These are phyloP conservation scores for Drosophila paulistorum DNA, from an alignment of 1,140 invertebrate species.

Conservation along the genomic window DNA sequence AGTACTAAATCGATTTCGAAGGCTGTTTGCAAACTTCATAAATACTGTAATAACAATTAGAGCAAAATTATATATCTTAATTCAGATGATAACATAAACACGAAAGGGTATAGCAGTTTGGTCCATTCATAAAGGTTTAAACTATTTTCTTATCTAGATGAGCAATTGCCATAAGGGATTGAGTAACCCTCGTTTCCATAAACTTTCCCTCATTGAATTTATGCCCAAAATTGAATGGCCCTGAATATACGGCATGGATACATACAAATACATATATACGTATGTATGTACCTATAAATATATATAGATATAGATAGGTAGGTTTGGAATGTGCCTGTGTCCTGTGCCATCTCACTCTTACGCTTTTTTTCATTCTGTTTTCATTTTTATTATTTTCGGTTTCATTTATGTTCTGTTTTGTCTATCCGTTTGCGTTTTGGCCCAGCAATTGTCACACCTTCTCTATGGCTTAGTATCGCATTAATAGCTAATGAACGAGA, in stretches of 20 bases:
- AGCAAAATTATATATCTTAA: too few species aligned
- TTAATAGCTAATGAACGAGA: conserved; percentile 72
- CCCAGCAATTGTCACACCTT: conserved; percentile 69
- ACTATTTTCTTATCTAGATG: too few species aligned
- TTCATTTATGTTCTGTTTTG: neutral
- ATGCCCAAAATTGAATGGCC: conserved; percentile 1
- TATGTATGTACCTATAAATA: too few species aligned
- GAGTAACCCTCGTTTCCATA: neutral
- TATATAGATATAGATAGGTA: too few species aligned
- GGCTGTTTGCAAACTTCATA: too few species aligned
- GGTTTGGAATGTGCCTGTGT: neutral
- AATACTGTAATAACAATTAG: too few species aligned
- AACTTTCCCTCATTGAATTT: conserved; percentile 1
- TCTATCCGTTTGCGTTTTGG: conserved; percentile 18
- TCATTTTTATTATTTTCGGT: conserved; percentile 3
- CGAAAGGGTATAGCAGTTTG: too few species aligned
- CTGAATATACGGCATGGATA: neutral
- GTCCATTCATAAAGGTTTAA: too few species aligned
- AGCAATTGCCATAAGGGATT: neutral
- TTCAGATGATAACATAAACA: too few species aligned
- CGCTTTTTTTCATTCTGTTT: neutral
- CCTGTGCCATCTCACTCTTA: neutral
- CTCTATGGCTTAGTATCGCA: conserved; percentile 52
- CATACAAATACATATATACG: neutral
- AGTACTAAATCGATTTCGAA: too few species aligned